Conservation (phyloP, 2,113 vertebrate species). For the Holacanthus passer region DNA sequence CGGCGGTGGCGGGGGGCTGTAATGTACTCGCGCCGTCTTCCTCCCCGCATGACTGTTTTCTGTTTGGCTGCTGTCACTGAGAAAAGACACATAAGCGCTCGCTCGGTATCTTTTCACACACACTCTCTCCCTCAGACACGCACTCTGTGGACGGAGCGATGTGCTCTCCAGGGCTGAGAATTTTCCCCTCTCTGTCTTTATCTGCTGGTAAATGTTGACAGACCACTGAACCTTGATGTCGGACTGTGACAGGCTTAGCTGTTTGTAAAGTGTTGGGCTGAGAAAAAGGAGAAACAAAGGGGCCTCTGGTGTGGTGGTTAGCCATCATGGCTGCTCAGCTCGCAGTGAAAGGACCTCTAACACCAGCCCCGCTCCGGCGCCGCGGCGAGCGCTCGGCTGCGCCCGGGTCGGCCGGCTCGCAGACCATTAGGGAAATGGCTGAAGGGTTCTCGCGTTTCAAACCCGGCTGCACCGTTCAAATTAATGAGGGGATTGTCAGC, state of each 20-base stretch:
- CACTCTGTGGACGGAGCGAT: conserved; percentile 38
- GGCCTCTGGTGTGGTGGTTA: conserved; percentile 79
- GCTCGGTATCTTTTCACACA: conserved; percentile 86
- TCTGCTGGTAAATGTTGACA: conserved; percentile 92
- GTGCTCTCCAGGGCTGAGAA: conserved; percentile 88
- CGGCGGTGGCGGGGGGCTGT: conserved; percentile 73
- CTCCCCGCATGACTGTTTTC: conserved; percentile 90
- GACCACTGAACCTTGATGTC: conserved; percentile 93
- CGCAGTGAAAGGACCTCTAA: conserved; percentile 60
- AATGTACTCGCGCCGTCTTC: conserved; percentile 85
- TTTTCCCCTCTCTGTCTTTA: conserved; percentile 92
- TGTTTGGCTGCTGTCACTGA: conserved; percentile 92
- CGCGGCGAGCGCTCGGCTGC: conserved; percentile 40
- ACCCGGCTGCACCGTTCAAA: conserved; percentile 69
- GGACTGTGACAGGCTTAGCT: conserved; percentile 89
- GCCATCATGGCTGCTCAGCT: conserved; percentile 75
- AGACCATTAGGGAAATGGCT: conserved; percentile 74
- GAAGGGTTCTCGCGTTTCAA: conserved; percentile 59
- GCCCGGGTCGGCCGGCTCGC: conserved; percentile 44
- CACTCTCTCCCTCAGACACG: conserved; percentile 63
- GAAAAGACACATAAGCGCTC: conserved; percentile 91
- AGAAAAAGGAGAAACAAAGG: conserved; percentile 69
- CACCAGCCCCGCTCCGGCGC: conserved; percentile 41
- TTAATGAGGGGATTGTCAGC: conserved; percentile 81
- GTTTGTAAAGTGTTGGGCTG: conserved; percentile 83